phyloP scores from a whole-genome alignment of 2,113 vertebrate genomes.

The Heliornis fulica region DNA sequence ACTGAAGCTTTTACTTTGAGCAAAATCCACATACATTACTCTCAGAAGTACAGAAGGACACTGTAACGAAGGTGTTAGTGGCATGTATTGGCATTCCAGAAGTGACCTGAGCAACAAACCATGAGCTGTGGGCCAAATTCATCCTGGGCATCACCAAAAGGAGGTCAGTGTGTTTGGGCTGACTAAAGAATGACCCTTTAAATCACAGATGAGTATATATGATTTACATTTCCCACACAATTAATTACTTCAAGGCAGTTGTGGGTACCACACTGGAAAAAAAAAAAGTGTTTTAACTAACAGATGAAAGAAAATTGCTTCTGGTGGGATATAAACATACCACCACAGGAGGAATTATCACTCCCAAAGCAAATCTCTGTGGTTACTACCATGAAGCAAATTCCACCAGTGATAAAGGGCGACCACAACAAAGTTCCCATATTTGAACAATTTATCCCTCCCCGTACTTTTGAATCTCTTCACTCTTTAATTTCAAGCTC shows the following conservation, averaged over 20 bases:
- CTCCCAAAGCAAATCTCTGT: background rate
- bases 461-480: background rate
- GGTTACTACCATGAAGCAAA: background rate
- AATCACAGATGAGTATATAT: background rate
- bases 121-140: background rate
- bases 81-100: background rate
- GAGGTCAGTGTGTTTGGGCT: background rate
- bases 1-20: background rate
- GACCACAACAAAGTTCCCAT: background rate
- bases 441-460: background rate
- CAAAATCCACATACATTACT: background rate
- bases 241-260: background rate
- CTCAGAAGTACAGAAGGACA: background rate
- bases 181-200: background rate
- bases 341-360: background rate
- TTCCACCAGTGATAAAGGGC: background rate
- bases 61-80: background rate
- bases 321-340: background rate
- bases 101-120: background rate
- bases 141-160: background rate
- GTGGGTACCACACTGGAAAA: rapidly evolving
- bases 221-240: background rate
- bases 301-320: background rate
- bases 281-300: background rate
- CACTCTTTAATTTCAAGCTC: constrained; percentile 65